Base-by-base conservation (phyloP, 2,797 vertebrate genomes). In the Falco naumanni region DNA sequence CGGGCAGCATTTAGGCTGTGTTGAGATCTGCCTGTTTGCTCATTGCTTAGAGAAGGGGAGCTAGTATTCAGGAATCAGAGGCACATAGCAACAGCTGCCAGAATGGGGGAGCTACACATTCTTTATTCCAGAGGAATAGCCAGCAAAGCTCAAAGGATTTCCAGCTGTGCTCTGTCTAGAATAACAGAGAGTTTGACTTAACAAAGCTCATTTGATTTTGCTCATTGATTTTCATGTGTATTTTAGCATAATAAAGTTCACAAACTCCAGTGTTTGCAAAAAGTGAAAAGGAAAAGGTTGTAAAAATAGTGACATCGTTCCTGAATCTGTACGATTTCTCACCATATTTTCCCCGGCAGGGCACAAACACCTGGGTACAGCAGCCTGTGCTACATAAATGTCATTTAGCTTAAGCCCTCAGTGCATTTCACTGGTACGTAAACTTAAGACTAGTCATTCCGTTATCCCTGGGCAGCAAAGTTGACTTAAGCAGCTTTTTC, bases 71-170 rank as follows among this genome's bases (percentile, higher is more conserved):
- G 37, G 83, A 87, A 43, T 95, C 59, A 80, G 45, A 88, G n/a
- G 39, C 59, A 82, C 76, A 66, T 26, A 87, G 87, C 70, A 93
- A 87, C 89, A 77, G 48, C 45, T 0, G 0, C 2, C 5, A 79
- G 48, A 86, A n/a, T 26, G 24, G 29, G 22, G 34, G 33, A 22
- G 9, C 56, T 87, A 60, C 16, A 31, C 29, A 54, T 94, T 93
- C 66, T 76, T 78, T 91, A 95, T 96, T 91, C 75, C 53, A 75
- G 84, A 94, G 72, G 61, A 96, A 91, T 47, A 94, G 24, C 61
- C 76, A 78, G 69, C 20, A 87, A 96, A 95, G 41, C 91, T 95
- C 90, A 90, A 95, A 93, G 74, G 87, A 93, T 91, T 95, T 96
- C 69, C 91, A 90, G 59, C 90, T 95, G 83, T 87, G 84, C 51